A percentile compares a stretch with the other conserved stretches of the same genome.
Conservation (phyloP, 1,140 invertebrate species). For the Plodia interpunctella region DNA sequence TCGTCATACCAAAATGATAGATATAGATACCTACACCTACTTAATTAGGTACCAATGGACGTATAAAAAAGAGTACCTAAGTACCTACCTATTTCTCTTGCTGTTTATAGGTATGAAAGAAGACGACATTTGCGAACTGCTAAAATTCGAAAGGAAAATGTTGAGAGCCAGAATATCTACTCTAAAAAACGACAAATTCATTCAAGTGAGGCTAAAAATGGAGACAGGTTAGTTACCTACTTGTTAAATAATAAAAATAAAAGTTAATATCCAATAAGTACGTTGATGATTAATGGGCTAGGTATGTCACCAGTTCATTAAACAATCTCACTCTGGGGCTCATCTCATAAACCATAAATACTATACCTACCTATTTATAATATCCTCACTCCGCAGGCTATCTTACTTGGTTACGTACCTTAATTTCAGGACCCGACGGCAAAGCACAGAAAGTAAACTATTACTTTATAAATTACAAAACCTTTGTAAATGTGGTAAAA, state of each 20-base stretch:
- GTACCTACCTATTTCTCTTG: constrained; percentile 16
- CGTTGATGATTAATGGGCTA: too few species aligned
- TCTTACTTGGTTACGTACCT: too few species aligned
- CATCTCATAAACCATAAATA: too few species aligned
- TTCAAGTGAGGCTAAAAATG: constrained; percentile 94
- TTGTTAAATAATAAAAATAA: too few species aligned
- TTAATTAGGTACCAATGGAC: too few species aligned
- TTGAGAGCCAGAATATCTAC: constrained; percentile 90
- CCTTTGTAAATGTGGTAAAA: constrained; percentile 97
- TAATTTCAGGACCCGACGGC: constrained; percentile 84
- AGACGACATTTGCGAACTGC: constrained; percentile 94
- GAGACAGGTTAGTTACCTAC: constrained; percentile 83
- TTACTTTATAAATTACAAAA: constrained; percentile 98
- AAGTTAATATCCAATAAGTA: too few species aligned
- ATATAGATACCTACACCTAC: too few species aligned
- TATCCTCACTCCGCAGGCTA: too few species aligned
- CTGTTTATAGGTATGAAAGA: constrained; percentile 91
- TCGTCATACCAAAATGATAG: too few species aligned
- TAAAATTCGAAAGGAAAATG: constrained; percentile 97
- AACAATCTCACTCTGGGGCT: too few species aligned
- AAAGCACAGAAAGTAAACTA: constrained; percentile 98
- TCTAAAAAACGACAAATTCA: constrained; percentile 94
- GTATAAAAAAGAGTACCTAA: not conserved
- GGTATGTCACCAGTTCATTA: too few species aligned
- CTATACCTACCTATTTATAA: too few species aligned